Conservation (phyloP, 2,888 invertebrate genomes). For the Cephus pygmeus region DNA sequence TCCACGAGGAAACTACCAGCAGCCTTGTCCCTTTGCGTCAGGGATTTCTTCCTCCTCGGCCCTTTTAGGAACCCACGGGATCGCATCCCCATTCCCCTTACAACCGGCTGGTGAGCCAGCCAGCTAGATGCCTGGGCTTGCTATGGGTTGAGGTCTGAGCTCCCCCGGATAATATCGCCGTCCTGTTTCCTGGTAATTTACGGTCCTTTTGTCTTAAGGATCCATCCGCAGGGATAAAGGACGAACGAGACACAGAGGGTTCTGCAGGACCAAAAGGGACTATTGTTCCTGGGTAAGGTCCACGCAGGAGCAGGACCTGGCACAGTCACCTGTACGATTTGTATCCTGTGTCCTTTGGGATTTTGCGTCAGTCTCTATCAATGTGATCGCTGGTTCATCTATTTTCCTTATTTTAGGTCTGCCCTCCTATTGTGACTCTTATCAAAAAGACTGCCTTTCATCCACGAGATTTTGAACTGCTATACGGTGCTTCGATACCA, state of each 20-base stretch:
- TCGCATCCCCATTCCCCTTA: not conserved
- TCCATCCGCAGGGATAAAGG: constrained; percentile 30
- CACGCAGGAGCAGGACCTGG: constrained; percentile 5
- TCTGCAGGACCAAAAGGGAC: constrained; percentile 17
- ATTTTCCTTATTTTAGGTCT: not conserved
- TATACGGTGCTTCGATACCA: not conserved
- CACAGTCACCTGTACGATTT: constrained; percentile 10
- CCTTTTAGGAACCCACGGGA: not conserved
- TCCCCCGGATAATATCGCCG: constrained; percentile 38
- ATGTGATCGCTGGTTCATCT: not conserved
- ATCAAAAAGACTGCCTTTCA: not conserved
- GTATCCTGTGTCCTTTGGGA: not conserved
- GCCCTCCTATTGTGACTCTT: not conserved
- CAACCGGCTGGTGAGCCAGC: not conserved
- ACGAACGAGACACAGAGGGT: not conserved
- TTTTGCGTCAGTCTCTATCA: not conserved
- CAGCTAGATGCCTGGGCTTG: not conserved
- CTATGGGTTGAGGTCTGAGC: not conserved
- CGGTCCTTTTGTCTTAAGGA: constrained; percentile 43
- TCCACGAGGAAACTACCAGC: not conserved
- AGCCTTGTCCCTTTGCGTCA: not conserved
- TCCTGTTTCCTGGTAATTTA: constrained; percentile 41
- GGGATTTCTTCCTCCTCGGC: not conserved
- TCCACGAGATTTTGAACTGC: not conserved
- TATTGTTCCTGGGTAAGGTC: constrained; percentile 18